phyloP scores from a whole-genome alignment of 1,140 invertebrate species.

The Anoplolepis gracilipes region DNA sequence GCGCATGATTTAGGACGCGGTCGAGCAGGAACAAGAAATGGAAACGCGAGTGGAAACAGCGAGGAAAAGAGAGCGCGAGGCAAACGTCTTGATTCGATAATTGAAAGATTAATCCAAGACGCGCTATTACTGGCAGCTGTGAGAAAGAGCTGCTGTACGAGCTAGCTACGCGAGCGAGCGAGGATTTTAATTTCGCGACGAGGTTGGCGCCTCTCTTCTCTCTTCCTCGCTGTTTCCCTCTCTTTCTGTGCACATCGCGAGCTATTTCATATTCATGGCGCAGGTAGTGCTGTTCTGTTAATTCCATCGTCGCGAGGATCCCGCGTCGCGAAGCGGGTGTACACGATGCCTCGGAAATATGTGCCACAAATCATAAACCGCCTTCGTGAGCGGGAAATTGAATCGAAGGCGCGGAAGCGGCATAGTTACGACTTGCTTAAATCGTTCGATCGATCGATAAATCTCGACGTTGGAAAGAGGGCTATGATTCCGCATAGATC shows the following conservation, averaged over 20 bases:
- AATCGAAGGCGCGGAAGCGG: conserved; percentile 55
- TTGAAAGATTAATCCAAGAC: conserved; percentile 55
- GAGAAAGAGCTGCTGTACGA: not conserved
- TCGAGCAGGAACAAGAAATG: not conserved
- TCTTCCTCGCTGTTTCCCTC: too few species aligned
- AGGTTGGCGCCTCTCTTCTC: not conserved
- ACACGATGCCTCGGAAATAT: conserved; percentile 55
- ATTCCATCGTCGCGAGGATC: conserved; percentile 58
- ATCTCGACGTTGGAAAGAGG: conserved; percentile 28
- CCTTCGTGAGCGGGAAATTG: conserved; percentile 55
- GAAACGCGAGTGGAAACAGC: not conserved
- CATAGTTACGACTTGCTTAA: conserved; percentile 36
- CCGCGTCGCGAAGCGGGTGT: conserved; percentile 31
- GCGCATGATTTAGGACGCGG: conserved; percentile 47
- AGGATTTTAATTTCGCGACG: conserved; percentile 53
- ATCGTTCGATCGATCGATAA: conserved; percentile 50
- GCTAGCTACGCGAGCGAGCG: not conserved
- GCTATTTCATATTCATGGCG: conserved; percentile 58
- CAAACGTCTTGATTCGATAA: conserved; percentile 54
- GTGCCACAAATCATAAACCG: conserved; percentile 61
- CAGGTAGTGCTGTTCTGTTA: conserved; percentile 49
- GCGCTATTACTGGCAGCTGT: not conserved
- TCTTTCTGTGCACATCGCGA: not conserved
- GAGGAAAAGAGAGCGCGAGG: not conserved
- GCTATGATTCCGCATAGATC: conserved; percentile 29